Evolutionary conservation across 2,797 vertebrate genomes (phyloP), one percentile per base, ranked within the genome.

Genomic region (Spondyliosoma cantharus): DNA sequence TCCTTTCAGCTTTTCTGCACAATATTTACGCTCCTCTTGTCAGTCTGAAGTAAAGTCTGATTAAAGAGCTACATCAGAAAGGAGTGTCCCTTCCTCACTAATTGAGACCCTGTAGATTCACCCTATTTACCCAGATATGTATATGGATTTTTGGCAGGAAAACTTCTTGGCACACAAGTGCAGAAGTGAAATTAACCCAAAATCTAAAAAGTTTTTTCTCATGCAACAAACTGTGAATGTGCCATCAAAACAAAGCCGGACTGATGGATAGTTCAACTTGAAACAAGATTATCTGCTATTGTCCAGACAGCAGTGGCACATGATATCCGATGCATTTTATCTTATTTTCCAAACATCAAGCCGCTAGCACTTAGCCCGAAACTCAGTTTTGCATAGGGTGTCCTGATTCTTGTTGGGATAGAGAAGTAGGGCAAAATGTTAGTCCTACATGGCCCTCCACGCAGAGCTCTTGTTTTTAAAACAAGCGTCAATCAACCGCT

Each of bases 21-120:
- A 12, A 57, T n/a, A 25, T 69, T 50, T 27, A 49, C 15, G 24
- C 25, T 71, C 4, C 1, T 70, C 4, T n/a, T 24, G 50, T 76
- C 72, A 53, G 70, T 54, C 53, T 71, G 27, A 70, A 67, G 37
- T 56, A 48, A 53, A 64, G 70, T 59, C 24, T 20, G 46, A 75
- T 62, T 54, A 22, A 76, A 53, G 57, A 72, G 20, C 62, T 79
- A 78, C 73, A 85, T 45, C 74, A 78, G 65, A 64, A 71, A 86
- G 77, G 84, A 88, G 80, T 68, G 64, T 78, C 83, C 61, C 57
- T 76, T 65, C 52, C 52, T 66, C 43, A 22, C 81, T 91, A 89
- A 90, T 84, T 89, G 88, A 87, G 65, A 82, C 90, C 77, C 85
- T 78, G 82, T 79, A 90, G 87, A 86, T 81, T 82, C 71, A 80